These are phyloP conservation scores for Abramis brama DNA, from an alignment of 2,113 vertebrate species.

Conservation along the genomic window DNA sequence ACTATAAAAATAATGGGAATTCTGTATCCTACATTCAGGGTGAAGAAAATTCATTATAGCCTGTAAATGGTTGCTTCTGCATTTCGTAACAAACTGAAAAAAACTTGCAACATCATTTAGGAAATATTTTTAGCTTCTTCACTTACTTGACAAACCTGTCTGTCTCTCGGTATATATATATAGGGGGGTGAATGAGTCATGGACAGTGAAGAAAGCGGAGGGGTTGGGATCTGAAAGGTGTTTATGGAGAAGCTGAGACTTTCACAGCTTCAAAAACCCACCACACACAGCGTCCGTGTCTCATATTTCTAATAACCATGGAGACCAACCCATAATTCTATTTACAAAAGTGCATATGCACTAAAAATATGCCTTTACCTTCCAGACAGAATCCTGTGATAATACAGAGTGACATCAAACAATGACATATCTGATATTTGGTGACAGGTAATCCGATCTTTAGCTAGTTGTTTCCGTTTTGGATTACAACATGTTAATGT, in stretches of 20 bases:
- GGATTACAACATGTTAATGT: conserved; percentile 41
- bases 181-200: conserved; percentile 21
- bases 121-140: conserved; percentile 21
- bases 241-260: conserved; percentile 26
- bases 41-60: neutral
- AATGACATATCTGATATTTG: conserved; percentile 3
- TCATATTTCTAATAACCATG: conserved; percentile 25
- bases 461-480: conserved; percentile 43
- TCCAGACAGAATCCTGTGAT: conserved; percentile 21
- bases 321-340: conserved; percentile 16
- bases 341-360: conserved; percentile 1
- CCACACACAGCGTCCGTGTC: neutral
- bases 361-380: conserved; percentile 18
- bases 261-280: conserved; percentile 24
- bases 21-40: neutral
- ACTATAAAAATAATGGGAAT: neutral
- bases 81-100: neutral
- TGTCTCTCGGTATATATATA: conserved; percentile 6
- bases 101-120: neutral
- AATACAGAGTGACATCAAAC: conserved; percentile 23
- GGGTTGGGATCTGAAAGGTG: conserved; percentile 7
- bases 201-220: neutral
- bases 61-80: neutral
- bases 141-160: conserved; percentile 18
- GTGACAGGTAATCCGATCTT: conserved; percentile 33